A percentile compares a stretch with the other conserved stretches of the same genome.
These are phyloP conservation scores for Nomada hirtipes DNA, from an alignment of 2,888 invertebrate genomes.

Conservation along the genomic window DNA sequence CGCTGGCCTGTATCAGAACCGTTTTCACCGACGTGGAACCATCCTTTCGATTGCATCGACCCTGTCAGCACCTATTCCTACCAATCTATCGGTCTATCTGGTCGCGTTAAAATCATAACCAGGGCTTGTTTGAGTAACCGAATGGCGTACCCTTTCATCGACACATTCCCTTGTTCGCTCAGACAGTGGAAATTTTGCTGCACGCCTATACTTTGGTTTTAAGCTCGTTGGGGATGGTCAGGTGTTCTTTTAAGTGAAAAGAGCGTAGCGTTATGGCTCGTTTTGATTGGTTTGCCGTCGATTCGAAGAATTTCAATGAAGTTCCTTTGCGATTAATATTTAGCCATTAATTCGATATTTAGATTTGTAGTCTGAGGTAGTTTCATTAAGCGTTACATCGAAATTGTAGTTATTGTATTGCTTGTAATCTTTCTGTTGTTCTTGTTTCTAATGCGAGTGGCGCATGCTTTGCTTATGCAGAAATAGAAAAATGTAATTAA, in stretches of 20 bases:
- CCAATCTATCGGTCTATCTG: constrained; percentile 56
- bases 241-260: background rate
- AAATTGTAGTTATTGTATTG: no score
- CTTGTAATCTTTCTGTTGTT: no score
- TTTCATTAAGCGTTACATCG: background rate
- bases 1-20: constrained; percentile 54
- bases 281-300: background rate
- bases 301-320: background rate
- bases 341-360: background rate
- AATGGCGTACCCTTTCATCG: constrained; percentile 22
- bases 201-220: constrained; percentile 20
- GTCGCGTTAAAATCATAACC: constrained; percentile 65
- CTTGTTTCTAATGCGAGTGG: no score
- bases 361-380: background rate
- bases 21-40: constrained; percentile 50
- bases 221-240: background rate
- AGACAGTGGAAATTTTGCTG: constrained; percentile 3
- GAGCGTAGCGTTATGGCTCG: background rate
- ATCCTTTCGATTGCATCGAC: constrained; percentile 45
- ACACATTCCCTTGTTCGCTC: background rate
- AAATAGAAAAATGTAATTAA: no score
- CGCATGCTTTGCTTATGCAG: no score
- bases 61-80: constrained; percentile 66
- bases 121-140: constrained; percentile 39
- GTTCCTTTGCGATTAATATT: background rate